Base-by-base conservation (phyloP, 2,888 invertebrate species). In the Formica aserva region DNA sequence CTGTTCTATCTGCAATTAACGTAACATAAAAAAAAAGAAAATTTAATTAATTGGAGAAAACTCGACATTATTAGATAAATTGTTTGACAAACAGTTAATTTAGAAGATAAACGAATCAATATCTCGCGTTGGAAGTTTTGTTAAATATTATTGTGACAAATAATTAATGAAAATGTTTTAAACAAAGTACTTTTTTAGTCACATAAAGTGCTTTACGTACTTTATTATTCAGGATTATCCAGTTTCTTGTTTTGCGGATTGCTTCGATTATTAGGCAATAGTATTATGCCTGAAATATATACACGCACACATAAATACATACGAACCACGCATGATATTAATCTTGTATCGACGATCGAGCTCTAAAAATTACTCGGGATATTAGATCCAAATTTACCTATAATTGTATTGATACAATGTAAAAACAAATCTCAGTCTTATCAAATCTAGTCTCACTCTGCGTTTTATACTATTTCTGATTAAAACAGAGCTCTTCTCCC, bases 361-460 rank as follows among this genome's bases (percentile, higher is more conserved):
- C 22, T 52, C 35, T 13, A 55, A 48, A 8, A 66, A 22, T 45
- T 45, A 26, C 22, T 45, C 48, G 60, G 35, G 52, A 22, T 48
- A 62, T 72, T 80, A 72, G 15, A 57, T 8, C n/a, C 52, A 66
- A 65, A 65, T 45, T 76, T 15, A n/a, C 41, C 45, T 63, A 48
- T 35, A 32, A 65, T 48, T 32, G 48, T 76, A 32, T 76, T 66
- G 32, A 76, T 45, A 66, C 75, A 48, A 48, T 48, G 8, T 57
- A 74, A 41, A 74, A 74, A 60, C 38, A 60, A 29, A 29, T 38
- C 35, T 18, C 15, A 45, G 60, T 55, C 55, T 52, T n/a, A n/a
- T 41, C 32, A 67, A 55, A 41, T 77, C 77, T 77, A 77, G 77
- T 77, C 77, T 77, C 11, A 41, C 15, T 74, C 38, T 22, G 13